These are phyloP conservation scores for Saccostrea cuccullata DNA, from an alignment of 1,140 invertebrate genomes.

Conservation along the genomic window DNA sequence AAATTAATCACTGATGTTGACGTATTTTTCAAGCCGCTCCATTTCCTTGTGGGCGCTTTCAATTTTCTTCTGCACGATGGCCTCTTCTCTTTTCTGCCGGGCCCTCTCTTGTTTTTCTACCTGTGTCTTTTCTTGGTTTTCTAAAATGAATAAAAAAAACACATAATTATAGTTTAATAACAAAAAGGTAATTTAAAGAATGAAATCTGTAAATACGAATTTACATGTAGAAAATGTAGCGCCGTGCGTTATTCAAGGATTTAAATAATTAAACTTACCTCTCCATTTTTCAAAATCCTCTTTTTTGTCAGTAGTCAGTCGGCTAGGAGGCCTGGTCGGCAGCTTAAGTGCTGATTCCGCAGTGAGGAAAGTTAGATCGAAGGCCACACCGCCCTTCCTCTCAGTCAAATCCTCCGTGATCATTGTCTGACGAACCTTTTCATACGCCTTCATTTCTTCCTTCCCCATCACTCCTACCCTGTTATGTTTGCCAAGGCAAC, in stretches of 20 bases:
- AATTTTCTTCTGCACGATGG: neutral
- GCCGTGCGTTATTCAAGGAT: too few relatives aligned
- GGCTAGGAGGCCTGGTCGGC: neutral
- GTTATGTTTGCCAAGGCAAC: neutral
- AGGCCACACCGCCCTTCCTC: neutral
- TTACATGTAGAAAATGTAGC: neutral
- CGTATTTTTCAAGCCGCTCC: slow-evolving; percentile 6
- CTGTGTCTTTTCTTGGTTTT: neutral
- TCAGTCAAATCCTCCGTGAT: neutral
- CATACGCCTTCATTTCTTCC: neutral
- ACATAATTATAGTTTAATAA: too few relatives aligned
- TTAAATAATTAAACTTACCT: neutral
- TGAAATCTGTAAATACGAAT: neutral
- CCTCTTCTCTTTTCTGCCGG: neutral
- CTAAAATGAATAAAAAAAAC: neutral
- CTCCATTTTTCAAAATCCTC: slow-evolving; percentile 11
- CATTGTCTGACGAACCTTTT: neutral
- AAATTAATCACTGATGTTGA: neutral
- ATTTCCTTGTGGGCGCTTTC: neutral
- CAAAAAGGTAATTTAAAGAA: neutral
- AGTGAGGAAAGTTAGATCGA: neutral
- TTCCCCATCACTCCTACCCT: neutral
- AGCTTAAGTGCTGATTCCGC: neutral
- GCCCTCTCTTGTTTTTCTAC: neutral
- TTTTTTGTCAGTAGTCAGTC: neutral